phyloP scores from a whole-genome alignment of 2,797 vertebrate genomes.

The Sarcophilus harrisii region DNA sequence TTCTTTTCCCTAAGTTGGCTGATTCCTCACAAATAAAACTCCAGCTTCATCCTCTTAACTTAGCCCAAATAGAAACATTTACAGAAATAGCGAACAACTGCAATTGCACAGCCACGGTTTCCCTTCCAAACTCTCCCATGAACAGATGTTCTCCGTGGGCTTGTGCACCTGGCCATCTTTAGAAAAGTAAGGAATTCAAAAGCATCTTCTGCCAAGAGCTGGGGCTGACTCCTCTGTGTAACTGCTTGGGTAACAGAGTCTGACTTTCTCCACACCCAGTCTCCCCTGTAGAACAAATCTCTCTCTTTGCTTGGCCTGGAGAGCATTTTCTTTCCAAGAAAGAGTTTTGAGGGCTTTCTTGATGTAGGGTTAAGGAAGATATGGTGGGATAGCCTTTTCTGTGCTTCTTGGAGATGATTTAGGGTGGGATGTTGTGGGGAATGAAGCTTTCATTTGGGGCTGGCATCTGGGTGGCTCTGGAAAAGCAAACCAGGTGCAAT shows the following conservation, averaged over 20 bases:
- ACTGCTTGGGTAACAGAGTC: slow-evolving; percentile 39
- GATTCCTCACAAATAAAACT: neutral
- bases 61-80: neutral
- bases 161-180: slow-evolving; percentile 37
- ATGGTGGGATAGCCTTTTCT: neutral
- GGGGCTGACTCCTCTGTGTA: slow-evolving; percentile 22
- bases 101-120: slow-evolving; percentile 46
- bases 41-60: neutral
- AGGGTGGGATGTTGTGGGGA: neutral
- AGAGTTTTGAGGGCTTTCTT: neutral
- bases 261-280: neutral
- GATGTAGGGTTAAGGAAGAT: neutral
- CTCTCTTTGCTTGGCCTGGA: slow-evolving; percentile 40
- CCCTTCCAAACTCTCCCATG: slow-evolving; percentile 14
- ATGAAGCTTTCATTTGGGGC: neutral
- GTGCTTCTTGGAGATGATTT: neutral
- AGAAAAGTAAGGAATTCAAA: slow-evolving; percentile 20
- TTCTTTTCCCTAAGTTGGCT: neutral
- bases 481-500: neutral
- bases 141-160: slow-evolving; percentile 51
- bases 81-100: neutral
- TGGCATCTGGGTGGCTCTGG: neutral
- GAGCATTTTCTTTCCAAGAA: slow-evolving; percentile 53
- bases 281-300: neutral
- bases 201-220: slow-evolving; percentile 44